Evolutionary conservation across 2,888 invertebrate species (phyloP), one percentile per base, ranked within the genome.

Genomic region (Drosophila ezoana): DNA sequence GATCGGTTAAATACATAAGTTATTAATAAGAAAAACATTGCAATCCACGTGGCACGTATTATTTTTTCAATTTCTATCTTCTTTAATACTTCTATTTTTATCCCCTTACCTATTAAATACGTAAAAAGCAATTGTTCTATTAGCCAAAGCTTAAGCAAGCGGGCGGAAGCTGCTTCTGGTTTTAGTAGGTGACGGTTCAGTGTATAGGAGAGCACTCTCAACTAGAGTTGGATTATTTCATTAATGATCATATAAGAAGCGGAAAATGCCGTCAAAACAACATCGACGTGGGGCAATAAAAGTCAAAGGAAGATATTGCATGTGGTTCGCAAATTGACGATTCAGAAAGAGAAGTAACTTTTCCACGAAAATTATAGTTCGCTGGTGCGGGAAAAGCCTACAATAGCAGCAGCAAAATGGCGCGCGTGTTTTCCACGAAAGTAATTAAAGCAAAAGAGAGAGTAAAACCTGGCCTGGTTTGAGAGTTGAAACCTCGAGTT

Each of bases 261-360:
- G 79, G 74, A 69, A 79, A 82, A 76, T 79, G 77, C 81, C 76
- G 56, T 49, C 47, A 53, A 32, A 54, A 63, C 23, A 33, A 51
- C 52, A 48, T 14, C 58, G 16, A 73, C 60, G 64, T 16, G 48
- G 20, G 44, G 47, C 63, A 53, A 47, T 48, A 57, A 57, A 68
- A 68, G 57, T 57, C 58, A 57, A 63, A 81, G 72, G 70, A 77
- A 60, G 43, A 72, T 76, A 79, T 81, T 77, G 79, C 79, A 76
- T 79, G 76, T 73, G 77, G 71, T 73, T 86, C 60, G 87, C 71
- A 81, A 82, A 83, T 81, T 67, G 75, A 88, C 81, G 75, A 88
- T 81, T 90, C 80, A 87, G 90, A 89, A 89, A 86, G 90, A 89
- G 90, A 90, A 75, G 83, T 71, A 53, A 74, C 51, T 35, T 48